phyloP scores from a whole-genome alignment of 2,113 vertebrate genomes.

The Diglossa brunneiventris region DNA sequence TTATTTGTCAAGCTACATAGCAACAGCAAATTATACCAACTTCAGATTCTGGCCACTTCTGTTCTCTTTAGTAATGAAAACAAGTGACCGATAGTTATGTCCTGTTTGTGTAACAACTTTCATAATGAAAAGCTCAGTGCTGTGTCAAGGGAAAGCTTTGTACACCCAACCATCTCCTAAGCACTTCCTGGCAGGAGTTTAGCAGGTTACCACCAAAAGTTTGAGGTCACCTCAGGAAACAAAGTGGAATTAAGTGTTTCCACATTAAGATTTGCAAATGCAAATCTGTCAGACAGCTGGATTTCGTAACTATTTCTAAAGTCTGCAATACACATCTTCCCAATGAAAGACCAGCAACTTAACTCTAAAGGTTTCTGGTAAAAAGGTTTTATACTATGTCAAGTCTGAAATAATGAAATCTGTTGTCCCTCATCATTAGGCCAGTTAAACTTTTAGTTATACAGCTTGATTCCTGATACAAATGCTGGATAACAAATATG shows the following conservation, averaged over 20 bases:
- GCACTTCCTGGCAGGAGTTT: neutral
- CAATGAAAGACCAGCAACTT: neutral
- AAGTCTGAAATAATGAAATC: neutral
- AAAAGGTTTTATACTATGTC: neutral
- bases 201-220: neutral
- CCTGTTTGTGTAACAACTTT: neutral
- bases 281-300: neutral
- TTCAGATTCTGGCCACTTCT: neutral
- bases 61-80: neutral
- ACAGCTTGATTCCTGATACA: neutral
- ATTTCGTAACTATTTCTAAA: neutral
- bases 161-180: neutral
- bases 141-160: neutral
- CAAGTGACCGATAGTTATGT: neutral
- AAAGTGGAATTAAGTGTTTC: constrained; percentile 21
- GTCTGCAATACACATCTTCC: neutral
- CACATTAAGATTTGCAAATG: neutral
- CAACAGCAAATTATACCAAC: neutral
- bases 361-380: neutral
- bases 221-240: neutral
- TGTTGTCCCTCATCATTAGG: neutral
- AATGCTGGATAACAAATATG: neutral
- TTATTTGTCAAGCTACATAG: neutral
- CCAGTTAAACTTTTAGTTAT: neutral
- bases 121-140: neutral